phyloP scores from a whole-genome alignment of 2,888 invertebrate species.

The Melipona bicolor region DNA sequence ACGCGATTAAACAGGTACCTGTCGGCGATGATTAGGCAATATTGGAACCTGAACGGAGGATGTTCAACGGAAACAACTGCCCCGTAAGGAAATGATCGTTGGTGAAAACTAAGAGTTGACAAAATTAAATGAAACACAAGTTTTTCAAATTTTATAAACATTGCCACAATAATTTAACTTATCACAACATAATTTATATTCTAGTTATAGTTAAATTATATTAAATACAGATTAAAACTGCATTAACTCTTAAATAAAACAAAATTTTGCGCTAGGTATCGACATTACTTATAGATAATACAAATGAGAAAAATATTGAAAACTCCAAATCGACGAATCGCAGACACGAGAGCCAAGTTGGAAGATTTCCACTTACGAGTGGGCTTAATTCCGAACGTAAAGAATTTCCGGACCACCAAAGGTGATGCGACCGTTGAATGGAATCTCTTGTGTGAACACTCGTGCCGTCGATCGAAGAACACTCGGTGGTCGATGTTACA shows the following conservation, averaged over 20 bases:
- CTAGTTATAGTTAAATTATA: no score
- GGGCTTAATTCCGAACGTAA: not conserved
- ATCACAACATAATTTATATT: no score
- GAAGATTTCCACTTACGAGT: constrained; percentile 1
- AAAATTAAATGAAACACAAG: no score
- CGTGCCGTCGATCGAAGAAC: constrained; percentile 57
- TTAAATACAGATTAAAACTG: no score
- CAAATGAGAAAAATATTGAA: not conserved
- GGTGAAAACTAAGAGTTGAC: no score
- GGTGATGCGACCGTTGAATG: constrained; percentile 67
- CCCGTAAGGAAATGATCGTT: not conserved
- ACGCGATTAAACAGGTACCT: constrained; percentile 57
- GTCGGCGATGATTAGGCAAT: constrained; percentile 76
- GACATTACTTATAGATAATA: no score
- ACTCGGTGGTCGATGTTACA: not conserved
- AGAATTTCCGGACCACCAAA: constrained; percentile 11
- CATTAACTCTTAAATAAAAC: no score
- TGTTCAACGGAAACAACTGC: not conserved
- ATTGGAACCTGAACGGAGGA: constrained; percentile 70
- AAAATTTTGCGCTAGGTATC: no score
- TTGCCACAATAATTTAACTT: no score
- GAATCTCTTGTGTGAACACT: constrained; percentile 78
- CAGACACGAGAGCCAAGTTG: not conserved
- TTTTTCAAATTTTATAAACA: no score
- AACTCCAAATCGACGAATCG: not conserved